Evolutionary conservation across 2,113 vertebrate species (phyloP).

Genomic region (Burhinus bistriatus): DNA sequence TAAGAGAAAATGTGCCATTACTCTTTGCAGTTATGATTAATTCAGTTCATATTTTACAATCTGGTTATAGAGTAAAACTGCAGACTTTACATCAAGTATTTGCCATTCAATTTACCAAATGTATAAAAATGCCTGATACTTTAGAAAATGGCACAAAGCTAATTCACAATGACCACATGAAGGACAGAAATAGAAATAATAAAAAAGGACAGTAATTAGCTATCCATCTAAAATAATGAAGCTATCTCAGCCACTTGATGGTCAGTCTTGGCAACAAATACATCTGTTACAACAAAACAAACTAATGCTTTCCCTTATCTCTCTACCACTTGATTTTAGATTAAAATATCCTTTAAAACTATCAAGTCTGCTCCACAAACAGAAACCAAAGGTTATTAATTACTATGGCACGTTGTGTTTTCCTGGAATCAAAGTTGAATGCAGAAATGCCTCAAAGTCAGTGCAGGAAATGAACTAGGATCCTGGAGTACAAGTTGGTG

Average conservation of each 20-base stretch:
- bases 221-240: conserved; percentile 57
- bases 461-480: not conserved
- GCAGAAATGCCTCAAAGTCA: not conserved
- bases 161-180: conserved; percentile 61
- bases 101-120: conserved; percentile 78
- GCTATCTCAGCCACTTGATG: conserved; percentile 34
- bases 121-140: conserved; percentile 78
- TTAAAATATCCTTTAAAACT: conserved; percentile 52
- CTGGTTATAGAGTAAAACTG: conserved; percentile 85
- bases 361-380: not conserved
- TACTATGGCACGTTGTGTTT: not conserved
- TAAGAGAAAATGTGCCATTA: conserved; percentile 83
- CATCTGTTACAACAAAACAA: not conserved
- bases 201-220: conserved; percentile 58
- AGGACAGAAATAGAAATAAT: conserved; percentile 63
- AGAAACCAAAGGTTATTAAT: conserved; percentile 50
- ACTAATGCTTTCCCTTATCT: not conserved
- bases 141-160: conserved; percentile 69
- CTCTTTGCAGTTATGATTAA: conserved; percentile 87
- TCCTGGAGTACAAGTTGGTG: not conserved
- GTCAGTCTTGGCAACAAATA: conserved; percentile 59
- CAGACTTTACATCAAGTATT: conserved; percentile 83
- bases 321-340: conserved; percentile 32
- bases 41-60: conserved; percentile 91
- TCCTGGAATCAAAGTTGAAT: not conserved